These are phyloP conservation scores for Montipora efflorescens DNA, from an alignment of 64 coral and sea anemone species.

Conservation along the genomic window DNA sequence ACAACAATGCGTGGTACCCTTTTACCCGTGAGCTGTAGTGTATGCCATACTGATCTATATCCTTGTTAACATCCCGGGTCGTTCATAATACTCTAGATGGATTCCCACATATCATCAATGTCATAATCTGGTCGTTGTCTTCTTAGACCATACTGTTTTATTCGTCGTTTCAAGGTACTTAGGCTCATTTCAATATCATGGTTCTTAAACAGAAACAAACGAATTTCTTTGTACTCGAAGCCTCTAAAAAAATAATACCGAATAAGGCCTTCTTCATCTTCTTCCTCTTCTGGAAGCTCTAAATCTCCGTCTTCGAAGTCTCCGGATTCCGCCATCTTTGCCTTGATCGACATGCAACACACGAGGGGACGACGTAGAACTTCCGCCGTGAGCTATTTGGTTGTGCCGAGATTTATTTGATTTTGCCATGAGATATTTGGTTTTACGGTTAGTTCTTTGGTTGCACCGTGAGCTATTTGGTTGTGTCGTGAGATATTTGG, in stretches of 20 bases:
- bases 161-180: conserved; percentile 78
- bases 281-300: conserved; percentile 25
- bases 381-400: not conserved
- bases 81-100: not conserved
- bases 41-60: conserved; percentile 79
- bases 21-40: conserved; percentile 66
- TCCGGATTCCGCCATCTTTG: not conserved
- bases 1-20: conserved; percentile 67
- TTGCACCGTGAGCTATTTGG: not conserved
- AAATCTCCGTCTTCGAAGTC: not conserved
- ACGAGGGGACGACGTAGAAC: not conserved
- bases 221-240: conserved; percentile 61
- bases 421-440: not conserved
- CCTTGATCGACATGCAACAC: not conserved
- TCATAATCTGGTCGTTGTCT: conserved; percentile 77
- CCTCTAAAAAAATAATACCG: conserved; percentile 12
- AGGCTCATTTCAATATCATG: conserved; percentile 72
- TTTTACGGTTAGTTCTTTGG: not conserved
- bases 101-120: conserved; percentile 41
- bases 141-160: conserved; percentile 64
- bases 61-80: conserved; percentile 33
- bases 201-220: conserved; percentile 51
- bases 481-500: not conserved
- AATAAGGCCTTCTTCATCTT: conserved; percentile 15
- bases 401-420: not conserved